Base-by-base conservation (phyloP, 2,797 vertebrate species). In the Lithobates pipiens region DNA sequence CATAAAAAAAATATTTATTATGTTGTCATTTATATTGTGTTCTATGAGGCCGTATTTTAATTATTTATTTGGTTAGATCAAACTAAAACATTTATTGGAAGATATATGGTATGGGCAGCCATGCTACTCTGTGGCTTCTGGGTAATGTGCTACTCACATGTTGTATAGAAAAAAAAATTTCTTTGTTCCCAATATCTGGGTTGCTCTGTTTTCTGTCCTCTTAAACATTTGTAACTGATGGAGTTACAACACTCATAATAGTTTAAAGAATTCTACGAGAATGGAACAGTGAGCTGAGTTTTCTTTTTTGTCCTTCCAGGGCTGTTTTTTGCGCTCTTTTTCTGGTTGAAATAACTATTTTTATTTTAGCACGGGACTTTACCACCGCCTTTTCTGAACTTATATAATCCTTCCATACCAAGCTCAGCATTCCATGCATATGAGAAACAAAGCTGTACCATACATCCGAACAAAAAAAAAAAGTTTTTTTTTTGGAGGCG, bases 371-470 rank as follows among this genome's bases (percentile, higher is more conserved):
- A 89, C 88, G 88, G 93, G 86, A 89, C 91, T 91, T 89, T 90
- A 89, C 92, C 93, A 92, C 89, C 92, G 89, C 89, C 89, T 88
- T 92, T 89, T 87, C 90, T 79, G 89, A 89, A 91, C 89, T 89
- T 92, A 92, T 94, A 94, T 92, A 93, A 90, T 92, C 91, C 93
- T 91, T 92, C 91, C 91, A 94, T 93, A 93, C 91, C 90, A 91
- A 93, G 90, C 93, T 91, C 92, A 93, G 92, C 94, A 95, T 95
- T 95, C 93, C 94, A 93, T 91, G 91, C 94, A 95, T 94, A 95
- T 95, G 93, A 95, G 93, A 25, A 89, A 93, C 92, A 68, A 80
- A 82, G 61, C 79, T 72, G 34, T 25, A 36, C 74, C 80, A 65
- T 86, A 63, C 93, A 94, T 93, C 93, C 94, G 91, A 91, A 91